Conservation (phyloP, 2,113 vertebrate species). For the Perognathus longimembris region DNA sequence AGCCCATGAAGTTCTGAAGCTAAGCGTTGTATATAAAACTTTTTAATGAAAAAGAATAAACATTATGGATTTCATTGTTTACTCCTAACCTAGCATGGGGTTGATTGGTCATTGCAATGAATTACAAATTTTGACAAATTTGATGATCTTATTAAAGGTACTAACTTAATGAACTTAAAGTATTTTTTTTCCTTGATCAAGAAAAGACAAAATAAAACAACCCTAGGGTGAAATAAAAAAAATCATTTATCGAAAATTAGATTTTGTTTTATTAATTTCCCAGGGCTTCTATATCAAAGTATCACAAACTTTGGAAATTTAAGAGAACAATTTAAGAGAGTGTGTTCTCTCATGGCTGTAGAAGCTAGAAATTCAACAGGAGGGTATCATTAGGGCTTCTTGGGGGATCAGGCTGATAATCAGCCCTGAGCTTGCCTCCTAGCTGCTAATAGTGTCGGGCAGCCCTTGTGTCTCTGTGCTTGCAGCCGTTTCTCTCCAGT, state of each 20-base stretch:
- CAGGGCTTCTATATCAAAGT: not conserved
- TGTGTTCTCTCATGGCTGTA: not conserved
- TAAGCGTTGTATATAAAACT: not conserved
- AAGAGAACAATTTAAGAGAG: not conserved
- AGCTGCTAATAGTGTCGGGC: too few species aligned
- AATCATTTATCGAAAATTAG: constrained; percentile 31
- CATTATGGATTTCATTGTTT: constrained; percentile 38
- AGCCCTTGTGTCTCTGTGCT: not conserved
- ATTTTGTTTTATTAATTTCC: constrained; percentile 43
- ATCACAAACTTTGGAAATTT: not conserved
- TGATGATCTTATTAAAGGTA: constrained; percentile 47
- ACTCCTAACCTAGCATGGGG: constrained; percentile 49
- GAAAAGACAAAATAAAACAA: constrained; percentile 45
- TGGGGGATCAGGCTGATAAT: not conserved
- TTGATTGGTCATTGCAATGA: constrained; percentile 45
- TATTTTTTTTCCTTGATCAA: not conserved
- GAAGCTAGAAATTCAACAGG: not conserved
- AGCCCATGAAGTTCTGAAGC: not conserved
- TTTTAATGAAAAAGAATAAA: constrained; percentile 51
- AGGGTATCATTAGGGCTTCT: not conserved
- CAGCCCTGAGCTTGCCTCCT: not conserved
- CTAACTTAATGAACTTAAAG: constrained; percentile 61
- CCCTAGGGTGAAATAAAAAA: constrained; percentile 33
- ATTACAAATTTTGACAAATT: constrained; percentile 44
- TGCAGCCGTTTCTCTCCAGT: not conserved